Evolutionary conservation across 1,140 invertebrate genomes (phyloP).

Genomic region (Hylyphantes graminicola): DNA sequence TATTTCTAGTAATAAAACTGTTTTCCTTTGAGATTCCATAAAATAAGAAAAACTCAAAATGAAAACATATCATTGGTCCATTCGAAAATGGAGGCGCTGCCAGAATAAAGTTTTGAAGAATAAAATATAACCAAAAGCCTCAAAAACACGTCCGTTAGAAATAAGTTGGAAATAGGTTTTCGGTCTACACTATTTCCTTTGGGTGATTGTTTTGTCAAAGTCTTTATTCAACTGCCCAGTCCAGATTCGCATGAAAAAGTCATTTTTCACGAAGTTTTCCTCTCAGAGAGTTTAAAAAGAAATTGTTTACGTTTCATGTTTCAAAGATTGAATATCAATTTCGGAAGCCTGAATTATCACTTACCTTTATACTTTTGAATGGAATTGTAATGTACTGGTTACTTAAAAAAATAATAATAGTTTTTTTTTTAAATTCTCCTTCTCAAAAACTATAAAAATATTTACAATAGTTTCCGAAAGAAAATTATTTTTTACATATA

Average conservation of each 20-base stretch:
- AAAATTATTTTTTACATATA: too few relatives aligned
- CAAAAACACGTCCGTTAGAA: conserved; percentile 30
- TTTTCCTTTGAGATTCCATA: too few relatives aligned
- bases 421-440: too few relatives aligned
- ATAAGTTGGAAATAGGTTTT: conserved; percentile 53
- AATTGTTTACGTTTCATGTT: neutral
- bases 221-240: conserved; percentile 53
- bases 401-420: too few relatives aligned
- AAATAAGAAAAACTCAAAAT: conserved; percentile 3
- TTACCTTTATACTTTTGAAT: too few relatives aligned
- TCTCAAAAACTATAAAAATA: too few relatives aligned
- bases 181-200: conserved; percentile 51
- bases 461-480: too few relatives aligned
- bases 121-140: conserved; percentile 21
- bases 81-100: conserved; percentile 25
- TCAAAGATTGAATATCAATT: conserved; percentile 39
- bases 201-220: conserved; percentile 57
- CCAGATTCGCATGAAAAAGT: conserved; percentile 50
- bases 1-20: too few relatives aligned
- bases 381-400: too few relatives aligned
- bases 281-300: conserved; percentile 23
- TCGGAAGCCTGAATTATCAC: neutral
- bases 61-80: conserved; percentile 41
- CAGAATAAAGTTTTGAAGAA: conserved; percentile 6
- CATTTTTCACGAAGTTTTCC: conserved; percentile 45